Evolutionary conservation across 2,888 invertebrate species (phyloP).

Genomic region (Agrochola macilenta): DNA sequence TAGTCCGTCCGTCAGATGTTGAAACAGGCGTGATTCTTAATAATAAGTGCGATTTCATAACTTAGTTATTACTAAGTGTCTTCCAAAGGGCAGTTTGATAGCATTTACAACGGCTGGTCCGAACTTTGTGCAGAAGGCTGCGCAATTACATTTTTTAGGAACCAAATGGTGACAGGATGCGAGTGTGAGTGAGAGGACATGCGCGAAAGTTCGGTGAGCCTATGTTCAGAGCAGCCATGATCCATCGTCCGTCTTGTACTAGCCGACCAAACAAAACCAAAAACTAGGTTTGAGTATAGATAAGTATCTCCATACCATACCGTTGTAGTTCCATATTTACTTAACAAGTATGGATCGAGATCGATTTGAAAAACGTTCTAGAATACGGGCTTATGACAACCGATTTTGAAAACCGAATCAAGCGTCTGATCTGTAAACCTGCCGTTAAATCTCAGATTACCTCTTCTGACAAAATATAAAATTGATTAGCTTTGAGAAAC

Average conservation of each 20-base stretch:
- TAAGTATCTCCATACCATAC: not conserved
- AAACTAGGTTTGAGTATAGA: not conserved
- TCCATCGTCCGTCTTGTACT: not conserved
- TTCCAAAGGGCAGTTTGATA: slow-evolving; percentile 24
- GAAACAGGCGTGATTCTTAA: slow-evolving; percentile 52
- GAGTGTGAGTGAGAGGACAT: too few species aligned
- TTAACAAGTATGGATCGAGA: too few species aligned
- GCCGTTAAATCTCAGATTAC: not conserved
- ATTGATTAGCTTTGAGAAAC: not conserved
- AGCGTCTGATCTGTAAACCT: not conserved
- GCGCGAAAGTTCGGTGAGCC: too few species aligned
- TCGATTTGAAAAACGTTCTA: not conserved
- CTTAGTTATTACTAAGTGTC: slow-evolving; percentile 20
- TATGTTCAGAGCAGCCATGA: too few species aligned
- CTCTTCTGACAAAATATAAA: not conserved
- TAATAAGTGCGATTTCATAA: slow-evolving; percentile 45
- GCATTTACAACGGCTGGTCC: not conserved
- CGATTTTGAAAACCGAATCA: not conserved
- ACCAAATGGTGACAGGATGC: too few species aligned
- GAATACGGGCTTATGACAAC: not conserved
- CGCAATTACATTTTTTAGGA: too few species aligned
- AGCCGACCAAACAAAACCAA: not conserved
- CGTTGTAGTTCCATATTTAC: too few species aligned
- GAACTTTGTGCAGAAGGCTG: too few species aligned
- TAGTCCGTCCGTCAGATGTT: slow-evolving; percentile 78